Conservation (phyloP, 2,888 invertebrate species). For the Acheta domesticus region DNA sequence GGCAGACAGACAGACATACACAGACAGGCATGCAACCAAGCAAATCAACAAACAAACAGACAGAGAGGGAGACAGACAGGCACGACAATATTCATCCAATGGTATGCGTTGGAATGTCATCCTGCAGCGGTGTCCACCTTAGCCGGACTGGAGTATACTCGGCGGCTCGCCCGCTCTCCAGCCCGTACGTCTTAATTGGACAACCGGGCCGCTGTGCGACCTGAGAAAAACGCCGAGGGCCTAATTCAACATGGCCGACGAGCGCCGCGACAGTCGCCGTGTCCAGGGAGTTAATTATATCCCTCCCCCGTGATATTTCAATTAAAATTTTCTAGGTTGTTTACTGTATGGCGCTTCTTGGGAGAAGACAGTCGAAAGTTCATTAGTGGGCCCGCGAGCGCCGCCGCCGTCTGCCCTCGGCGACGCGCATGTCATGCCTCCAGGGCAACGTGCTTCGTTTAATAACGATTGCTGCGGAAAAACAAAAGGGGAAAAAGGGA, state of each 20-base stretch:
- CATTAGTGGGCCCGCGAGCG: background rate
- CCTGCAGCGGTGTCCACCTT: too few species aligned
- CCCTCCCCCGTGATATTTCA: conserved; percentile 18
- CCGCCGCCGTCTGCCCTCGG: background rate
- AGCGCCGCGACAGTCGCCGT: conserved; percentile 1
- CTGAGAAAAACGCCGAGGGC: background rate
- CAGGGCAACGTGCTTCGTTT: background rate
- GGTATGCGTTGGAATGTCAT: too few species aligned
- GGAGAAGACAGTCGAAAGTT: conserved; percentile 18
- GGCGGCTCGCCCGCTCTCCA: too few species aligned
- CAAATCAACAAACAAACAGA: too few species aligned
- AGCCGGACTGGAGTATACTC: too few species aligned
- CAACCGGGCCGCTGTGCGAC: background rate
- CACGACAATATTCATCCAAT: too few species aligned
- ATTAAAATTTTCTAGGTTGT: conserved; percentile 18
- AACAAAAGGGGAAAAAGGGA: background rate
- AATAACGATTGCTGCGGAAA: conserved; percentile 1
- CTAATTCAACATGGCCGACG: background rate
- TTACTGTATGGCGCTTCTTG: background rate
- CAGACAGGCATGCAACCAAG: too few species aligned
- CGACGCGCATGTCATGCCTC: background rate
- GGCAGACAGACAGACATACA: too few species aligned
- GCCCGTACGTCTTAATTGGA: background rate
- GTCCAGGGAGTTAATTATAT: conserved; percentile 7
- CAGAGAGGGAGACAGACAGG: too few species aligned